A percentile compares a stretch with the other conserved stretches of the same genome.
phyloP scores from a whole-genome alignment of 1,140 invertebrate genomes.

The Zaprionus africanus region DNA sequence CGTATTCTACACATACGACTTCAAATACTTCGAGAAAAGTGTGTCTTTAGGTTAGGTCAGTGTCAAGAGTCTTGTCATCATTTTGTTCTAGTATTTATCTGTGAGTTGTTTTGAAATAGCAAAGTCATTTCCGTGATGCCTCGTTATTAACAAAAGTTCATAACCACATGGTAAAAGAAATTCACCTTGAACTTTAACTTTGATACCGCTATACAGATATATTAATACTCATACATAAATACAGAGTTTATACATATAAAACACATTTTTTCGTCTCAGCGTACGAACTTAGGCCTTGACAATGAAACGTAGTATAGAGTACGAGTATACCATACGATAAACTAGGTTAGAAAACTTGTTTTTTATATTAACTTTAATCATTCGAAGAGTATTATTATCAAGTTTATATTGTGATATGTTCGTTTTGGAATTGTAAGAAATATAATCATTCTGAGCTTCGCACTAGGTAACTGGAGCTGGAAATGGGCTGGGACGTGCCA shows the following conservation, averaged over 20 bases:
- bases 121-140: background rate
- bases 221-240: background rate
- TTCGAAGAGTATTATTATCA: background rate
- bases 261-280: background rate
- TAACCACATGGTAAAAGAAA: background rate
- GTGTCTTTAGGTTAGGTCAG: constrained; percentile 1
- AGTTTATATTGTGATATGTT: background rate
- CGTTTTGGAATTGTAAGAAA: background rate
- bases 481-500: constrained; percentile 57
- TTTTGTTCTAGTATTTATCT: background rate
- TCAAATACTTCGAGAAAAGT: background rate
- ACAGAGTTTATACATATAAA: too few relatives aligned
- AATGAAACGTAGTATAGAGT: background rate
- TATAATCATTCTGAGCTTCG: background rate
- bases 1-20: background rate
- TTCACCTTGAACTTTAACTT: background rate
- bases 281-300: background rate
- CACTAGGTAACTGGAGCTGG: constrained; percentile 63
- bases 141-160: too few relatives aligned
- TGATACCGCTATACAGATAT: background rate
- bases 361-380: background rate
- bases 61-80: background rate
- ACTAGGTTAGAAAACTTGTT: background rate
- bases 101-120: background rate
- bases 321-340: background rate